Percentiles rank a stretch among this genome's conserved stretches.
Evolutionary conservation across 2,888 invertebrate genomes (phyloP).

Genomic region (Gnatocerus cornutus): DNA sequence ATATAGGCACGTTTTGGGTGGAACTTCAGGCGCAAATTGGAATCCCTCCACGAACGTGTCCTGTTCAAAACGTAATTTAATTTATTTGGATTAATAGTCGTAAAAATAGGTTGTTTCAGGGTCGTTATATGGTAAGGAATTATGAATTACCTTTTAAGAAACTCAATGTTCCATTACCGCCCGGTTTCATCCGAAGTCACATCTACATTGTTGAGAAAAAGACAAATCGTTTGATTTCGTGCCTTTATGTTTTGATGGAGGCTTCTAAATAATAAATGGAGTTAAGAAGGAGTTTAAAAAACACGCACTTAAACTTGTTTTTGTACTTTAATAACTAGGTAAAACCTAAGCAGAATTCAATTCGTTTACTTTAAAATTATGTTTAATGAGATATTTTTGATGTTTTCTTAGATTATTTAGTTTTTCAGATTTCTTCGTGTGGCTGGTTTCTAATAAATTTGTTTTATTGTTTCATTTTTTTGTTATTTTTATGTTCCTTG

Average conservation of each 20-base stretch:
- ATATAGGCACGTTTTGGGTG: slow-evolving; percentile 36
- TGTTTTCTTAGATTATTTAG: too few species aligned
- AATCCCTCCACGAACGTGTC: slow-evolving; percentile 11
- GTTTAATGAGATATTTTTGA: too few species aligned
- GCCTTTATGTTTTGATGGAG: neutral
- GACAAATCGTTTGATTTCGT: slow-evolving; percentile 7
- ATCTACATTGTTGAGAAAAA: slow-evolving; percentile 12
- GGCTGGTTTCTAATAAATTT: too few species aligned
- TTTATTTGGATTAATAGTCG: neutral
- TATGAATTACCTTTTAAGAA: slow-evolving; percentile 23
- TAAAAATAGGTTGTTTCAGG: slow-evolving; percentile 11
- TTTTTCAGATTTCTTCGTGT: too few species aligned
- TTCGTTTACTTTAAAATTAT: too few species aligned
- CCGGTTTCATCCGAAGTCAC: slow-evolving; percentile 11
- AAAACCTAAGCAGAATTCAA: too few species aligned
- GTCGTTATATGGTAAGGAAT: slow-evolving; percentile 31
- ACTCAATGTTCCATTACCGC: neutral
- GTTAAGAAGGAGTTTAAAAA: too few species aligned
- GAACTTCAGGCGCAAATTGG: slow-evolving; percentile 28
- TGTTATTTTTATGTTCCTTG: too few species aligned
- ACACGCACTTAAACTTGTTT: too few species aligned
- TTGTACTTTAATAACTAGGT: too few species aligned
- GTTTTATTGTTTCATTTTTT: too few species aligned
- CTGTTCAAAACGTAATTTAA: slow-evolving; percentile 16
- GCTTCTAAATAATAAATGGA: neutral